These are phyloP conservation scores for Hemistola chrysoprasaria DNA, from an alignment of 2,888 invertebrate genomes.

Conservation along the genomic window DNA sequence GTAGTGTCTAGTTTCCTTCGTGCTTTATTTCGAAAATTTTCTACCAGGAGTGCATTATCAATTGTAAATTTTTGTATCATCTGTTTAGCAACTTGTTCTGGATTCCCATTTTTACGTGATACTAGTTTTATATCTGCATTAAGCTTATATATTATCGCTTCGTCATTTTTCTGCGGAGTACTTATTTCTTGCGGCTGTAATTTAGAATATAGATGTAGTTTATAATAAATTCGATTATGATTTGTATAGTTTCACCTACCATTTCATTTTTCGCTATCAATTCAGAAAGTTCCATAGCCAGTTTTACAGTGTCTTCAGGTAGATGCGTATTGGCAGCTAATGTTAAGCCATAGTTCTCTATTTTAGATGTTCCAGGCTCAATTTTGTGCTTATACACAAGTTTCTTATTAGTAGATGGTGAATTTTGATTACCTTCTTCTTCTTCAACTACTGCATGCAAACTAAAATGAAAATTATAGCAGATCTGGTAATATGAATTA, in stretches of 20 bases:
- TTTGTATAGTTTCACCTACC: no score
- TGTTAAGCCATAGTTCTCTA: slow-evolving; percentile 85
- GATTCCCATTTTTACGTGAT: slow-evolving; percentile 42
- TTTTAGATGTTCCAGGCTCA: slow-evolving; percentile 80
- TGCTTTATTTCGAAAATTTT: slow-evolving; percentile 36
- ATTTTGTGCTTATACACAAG: slow-evolving; percentile 85
- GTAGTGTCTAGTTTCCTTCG: slow-evolving; percentile 28
- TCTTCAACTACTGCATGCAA: slow-evolving; percentile 65
- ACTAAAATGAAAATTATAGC: slow-evolving; percentile 44
- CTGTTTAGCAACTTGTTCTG: slow-evolving; percentile 35
- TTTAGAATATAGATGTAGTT: background rate
- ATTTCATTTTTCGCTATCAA: slow-evolving; percentile 55
- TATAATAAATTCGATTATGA: no score
- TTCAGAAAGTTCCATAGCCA: slow-evolving; percentile 74
- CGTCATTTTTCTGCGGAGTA: slow-evolving; percentile 44
- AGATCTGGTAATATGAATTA: no score
- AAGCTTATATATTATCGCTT: slow-evolving; percentile 54
- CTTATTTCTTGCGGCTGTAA: slow-evolving; percentile 49
- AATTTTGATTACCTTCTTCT: slow-evolving; percentile 39
- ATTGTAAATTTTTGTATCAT: slow-evolving; percentile 56
- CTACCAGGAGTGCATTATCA: slow-evolving; percentile 48
- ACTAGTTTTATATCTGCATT: slow-evolving; percentile 57
- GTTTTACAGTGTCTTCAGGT: slow-evolving; percentile 78
- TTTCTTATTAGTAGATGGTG: slow-evolving; percentile 47
- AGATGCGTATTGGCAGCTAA: slow-evolving; percentile 84